Evolutionary conservation across 2,113 vertebrate species (phyloP), one percentile per base, ranked within the genome.

Genomic region (Danionella cerebrum): DNA sequence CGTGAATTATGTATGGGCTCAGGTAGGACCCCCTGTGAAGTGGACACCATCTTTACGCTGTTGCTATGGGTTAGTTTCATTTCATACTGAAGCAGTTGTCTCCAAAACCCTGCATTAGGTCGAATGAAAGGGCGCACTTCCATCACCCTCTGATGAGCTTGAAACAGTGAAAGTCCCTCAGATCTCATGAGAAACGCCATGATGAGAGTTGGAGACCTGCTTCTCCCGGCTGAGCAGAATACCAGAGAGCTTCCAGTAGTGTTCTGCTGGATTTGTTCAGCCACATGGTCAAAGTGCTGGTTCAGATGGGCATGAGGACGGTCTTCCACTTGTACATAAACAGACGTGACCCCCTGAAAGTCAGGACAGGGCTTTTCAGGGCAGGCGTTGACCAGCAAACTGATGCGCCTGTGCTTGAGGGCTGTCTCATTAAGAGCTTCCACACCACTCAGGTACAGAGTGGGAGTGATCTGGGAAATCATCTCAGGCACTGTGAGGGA

Each of bases 101-200:
- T 83, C 91, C 91, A 92, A 79, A 90, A 94, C 2, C 89, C 81
- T 0, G 16, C 82, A 2, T 84, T 91, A 41, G 88, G 89, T 1
- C 76, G 69, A 41, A 83, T 73, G 57, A 88, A 85, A 8, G 89
- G 87, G 0, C 75, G 67, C 51, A 65, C 76, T 2, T 78, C 66
- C 41, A 78, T 67, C 12, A 88, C 73, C 77, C 79, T 81, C 0
- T 75, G 3, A 0, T 89, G 81, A 1, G 91, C 83, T 0, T 79
- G 79, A 0, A 18, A 44, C 27, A 90, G 81, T 2, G 76, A 84
- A 14, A 84, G 36, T 6, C 79, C 65, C 0, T 73, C 51, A 44
- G 72, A 84, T 52, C 89, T 87, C 89, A 90, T 85, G 27, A 94
- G 85, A 74, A 76, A 86, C 50, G 85, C 88, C 14, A 90, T 83